Percentiles rank a stretch among this genome's conserved stretches.
These are phyloP conservation scores for Hyles euphorbiae DNA, from an alignment of 1,140 invertebrate species.

Conservation along the genomic window DNA sequence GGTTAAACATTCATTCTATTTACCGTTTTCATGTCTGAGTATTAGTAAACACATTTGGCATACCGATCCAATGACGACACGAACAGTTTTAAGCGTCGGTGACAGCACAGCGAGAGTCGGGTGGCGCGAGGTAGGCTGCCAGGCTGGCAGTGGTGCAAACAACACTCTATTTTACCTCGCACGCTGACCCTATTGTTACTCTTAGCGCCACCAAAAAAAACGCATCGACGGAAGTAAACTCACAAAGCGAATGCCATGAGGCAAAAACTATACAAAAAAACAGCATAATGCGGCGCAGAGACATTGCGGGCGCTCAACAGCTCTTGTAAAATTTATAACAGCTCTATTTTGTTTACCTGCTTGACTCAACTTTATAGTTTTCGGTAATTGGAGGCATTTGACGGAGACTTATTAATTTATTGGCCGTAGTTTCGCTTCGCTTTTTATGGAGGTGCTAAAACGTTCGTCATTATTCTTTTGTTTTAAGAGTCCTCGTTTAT, in stretches of 20 bases:
- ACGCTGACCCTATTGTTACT: slow-evolving; percentile 48
- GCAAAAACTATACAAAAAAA: slow-evolving; percentile 67
- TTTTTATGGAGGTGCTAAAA: slow-evolving; percentile 72
- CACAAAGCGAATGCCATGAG: slow-evolving; percentile 67
- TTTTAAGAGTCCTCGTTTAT: slow-evolving; percentile 4
- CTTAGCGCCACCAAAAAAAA: slow-evolving; percentile 71
- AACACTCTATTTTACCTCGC: slow-evolving; percentile 43
- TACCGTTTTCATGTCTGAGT: too few relatives aligned
- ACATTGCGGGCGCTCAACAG: slow-evolving; percentile 52
- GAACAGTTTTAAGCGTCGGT: too few relatives aligned
- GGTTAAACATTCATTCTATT: too few relatives aligned
- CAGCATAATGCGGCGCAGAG: slow-evolving; percentile 64
- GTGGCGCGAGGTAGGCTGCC: background rate
- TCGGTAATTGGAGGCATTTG: slow-evolving; percentile 68
- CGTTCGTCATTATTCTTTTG: slow-evolving; percentile 38
- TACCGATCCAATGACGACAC: too few relatives aligned
- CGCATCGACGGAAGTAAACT: slow-evolving; percentile 61
- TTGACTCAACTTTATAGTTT: slow-evolving; percentile 65
- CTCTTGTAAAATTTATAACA: slow-evolving; percentile 74
- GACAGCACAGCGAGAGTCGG: background rate
- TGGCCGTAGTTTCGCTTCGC: slow-evolving; percentile 56
- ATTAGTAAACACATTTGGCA: too few relatives aligned
- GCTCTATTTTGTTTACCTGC: slow-evolving; percentile 73
- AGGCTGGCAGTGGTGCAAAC: slow-evolving; percentile 29
- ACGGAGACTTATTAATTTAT: slow-evolving; percentile 74